A percentile compares a stretch with the other conserved stretches of the same genome.
phyloP scores from a whole-genome alignment of 1,140 invertebrate genomes.

The Portunus trituberculatus region DNA sequence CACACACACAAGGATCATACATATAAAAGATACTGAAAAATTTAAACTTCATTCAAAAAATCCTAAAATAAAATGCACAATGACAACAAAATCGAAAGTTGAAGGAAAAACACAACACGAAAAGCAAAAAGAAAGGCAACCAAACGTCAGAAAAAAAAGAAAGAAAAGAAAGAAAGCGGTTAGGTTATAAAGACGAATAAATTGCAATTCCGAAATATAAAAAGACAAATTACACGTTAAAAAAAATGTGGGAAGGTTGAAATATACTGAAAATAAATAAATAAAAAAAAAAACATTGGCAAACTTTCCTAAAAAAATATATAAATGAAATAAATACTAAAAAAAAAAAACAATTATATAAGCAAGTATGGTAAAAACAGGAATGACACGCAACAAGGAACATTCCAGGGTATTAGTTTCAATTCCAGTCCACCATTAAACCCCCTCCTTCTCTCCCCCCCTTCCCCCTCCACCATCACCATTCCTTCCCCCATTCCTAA shows the following conservation, averaged over 20 bases:
- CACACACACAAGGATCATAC: too few relatives aligned
- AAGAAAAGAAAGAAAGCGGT: too few relatives aligned
- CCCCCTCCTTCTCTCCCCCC: too few relatives aligned
- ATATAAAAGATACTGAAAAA: too few relatives aligned
- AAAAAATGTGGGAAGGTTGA: not conserved
- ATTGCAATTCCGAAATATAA: not conserved
- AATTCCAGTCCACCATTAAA: not conserved
- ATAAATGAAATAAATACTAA: not conserved
- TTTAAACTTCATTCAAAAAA: not conserved
- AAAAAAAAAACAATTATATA: not conserved
- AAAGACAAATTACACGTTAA: not conserved
- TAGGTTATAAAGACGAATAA: too few relatives aligned
- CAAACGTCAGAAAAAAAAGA: not conserved
- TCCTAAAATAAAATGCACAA: not conserved
- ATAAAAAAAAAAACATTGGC: too few relatives aligned
- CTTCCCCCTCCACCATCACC: not conserved
- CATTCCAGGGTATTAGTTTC: not conserved
- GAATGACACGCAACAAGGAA: not conserved
- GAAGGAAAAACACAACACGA: too few relatives aligned
- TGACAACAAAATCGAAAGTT: too few relatives aligned
- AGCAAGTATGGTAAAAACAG: too few relatives aligned
- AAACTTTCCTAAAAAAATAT: not conserved
- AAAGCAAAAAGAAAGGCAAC: not conserved
- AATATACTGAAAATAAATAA: too few relatives aligned
- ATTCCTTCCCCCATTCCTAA: not conserved